Evolutionary conservation across 1,140 invertebrate species (phyloP), one percentile per base, ranked within the genome.

Genomic region (Vanessa tameamea): DNA sequence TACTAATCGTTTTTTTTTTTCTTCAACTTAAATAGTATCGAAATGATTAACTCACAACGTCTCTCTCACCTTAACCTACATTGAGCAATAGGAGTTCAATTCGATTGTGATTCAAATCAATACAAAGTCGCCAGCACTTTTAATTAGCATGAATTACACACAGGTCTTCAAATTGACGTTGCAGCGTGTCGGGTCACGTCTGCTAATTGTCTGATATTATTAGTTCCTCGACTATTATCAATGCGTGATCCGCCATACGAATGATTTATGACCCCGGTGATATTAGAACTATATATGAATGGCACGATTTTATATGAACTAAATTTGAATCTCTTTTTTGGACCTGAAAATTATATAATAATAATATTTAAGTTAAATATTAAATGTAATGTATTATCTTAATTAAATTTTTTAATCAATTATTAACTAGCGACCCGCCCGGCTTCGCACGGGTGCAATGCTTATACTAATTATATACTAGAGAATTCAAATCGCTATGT

Each of bases 21-120:
- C 20, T 20, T 31, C 26, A 43, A 43, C 37, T 43, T 43, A 5
- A 43, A 43, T 43, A 43, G 37, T 5, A 43, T 43, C 37, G n/a
- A 53, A 16, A 6, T 59, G 20, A 59, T 59, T 59, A 11, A 26
- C 15, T 53, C 55, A 14, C 37, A 0, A 59, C 55, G 23, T 16
- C 51, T 53, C 55, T 26, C 11, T 64, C 64, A 77, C 81, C 81
- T 82, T 82, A 78, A 82, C 81, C 81, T 61, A 79, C 63, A 81
- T 81, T 68, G 31, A 50, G 64, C 16, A 72, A 55, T 26, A 71
- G 68, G 67, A 79, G 73, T 75, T 76, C 73, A 77, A 79, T 0
- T 53, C 70, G 64, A 79, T 79, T 81, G 79, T 82, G 68, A 79
- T 78, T 78, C 74, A 70, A 73, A 82, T 80, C 64, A 73, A 77